These are phyloP conservation scores for Cydia strobilella DNA, from an alignment of 1,140 invertebrate genomes.

Conservation along the genomic window DNA sequence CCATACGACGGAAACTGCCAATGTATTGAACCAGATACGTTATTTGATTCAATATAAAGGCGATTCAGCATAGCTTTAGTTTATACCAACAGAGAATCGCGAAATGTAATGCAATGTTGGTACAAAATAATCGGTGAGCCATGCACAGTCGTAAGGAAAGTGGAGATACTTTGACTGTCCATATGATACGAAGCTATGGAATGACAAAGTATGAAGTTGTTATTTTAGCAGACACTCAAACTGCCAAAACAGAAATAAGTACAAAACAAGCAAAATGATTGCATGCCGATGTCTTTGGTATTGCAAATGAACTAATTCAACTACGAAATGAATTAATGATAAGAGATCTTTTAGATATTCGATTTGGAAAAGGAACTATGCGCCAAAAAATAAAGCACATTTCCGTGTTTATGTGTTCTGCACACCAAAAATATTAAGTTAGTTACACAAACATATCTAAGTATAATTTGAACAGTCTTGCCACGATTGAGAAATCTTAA, in stretches of 20 bases:
- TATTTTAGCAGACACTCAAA: slow-evolving; percentile 27
- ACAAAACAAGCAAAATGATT: slow-evolving; percentile 26
- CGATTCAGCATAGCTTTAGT: slow-evolving; percentile 16
- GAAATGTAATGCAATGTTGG: slow-evolving; percentile 8
- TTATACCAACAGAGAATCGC: slow-evolving; percentile 25
- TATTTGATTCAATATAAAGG: background rate
- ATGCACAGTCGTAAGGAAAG: slow-evolving; percentile 1
- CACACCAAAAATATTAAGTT: slow-evolving; percentile 37
- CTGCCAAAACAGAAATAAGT: slow-evolving; percentile 17
- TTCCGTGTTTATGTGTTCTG: slow-evolving; percentile 20
- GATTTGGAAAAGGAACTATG: background rate
- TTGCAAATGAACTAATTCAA: background rate
- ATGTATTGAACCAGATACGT: slow-evolving; percentile 17
- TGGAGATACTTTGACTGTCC: slow-evolving; percentile 4
- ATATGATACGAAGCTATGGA: slow-evolving; percentile 15
- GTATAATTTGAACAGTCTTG: slow-evolving; percentile 36
- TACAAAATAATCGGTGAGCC: slow-evolving; percentile 30
- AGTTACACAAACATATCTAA: slow-evolving; percentile 42
- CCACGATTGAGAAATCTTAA: slow-evolving; percentile 48
- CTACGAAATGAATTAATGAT: background rate
- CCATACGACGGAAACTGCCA: slow-evolving; percentile 14
- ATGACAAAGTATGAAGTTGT: slow-evolving; percentile 7
- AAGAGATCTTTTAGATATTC: background rate
- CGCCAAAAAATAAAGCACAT: slow-evolving; percentile 5
- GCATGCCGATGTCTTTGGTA: slow-evolving; percentile 26